Percentiles rank a stretch among this genome's conserved stretches.
Conservation (phyloP, 2,113 vertebrate genomes). For the Paratilapia polleni region DNA sequence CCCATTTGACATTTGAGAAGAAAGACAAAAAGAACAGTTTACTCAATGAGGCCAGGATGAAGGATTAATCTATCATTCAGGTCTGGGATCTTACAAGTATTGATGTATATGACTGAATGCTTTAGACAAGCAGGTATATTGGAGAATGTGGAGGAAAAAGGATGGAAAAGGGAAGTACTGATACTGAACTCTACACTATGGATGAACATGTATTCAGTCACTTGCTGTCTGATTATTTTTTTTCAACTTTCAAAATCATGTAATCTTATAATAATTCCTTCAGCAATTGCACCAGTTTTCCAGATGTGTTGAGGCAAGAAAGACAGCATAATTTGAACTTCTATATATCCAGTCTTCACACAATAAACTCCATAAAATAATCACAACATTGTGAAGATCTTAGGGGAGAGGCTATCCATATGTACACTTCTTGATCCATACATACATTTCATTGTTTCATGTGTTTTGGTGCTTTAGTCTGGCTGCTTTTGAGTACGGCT, state of each 20-base stretch:
- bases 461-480: neutral
- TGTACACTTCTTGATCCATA: neutral
- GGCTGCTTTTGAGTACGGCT: neutral
- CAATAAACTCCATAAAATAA: neutral
- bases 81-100: neutral
- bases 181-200: neutral
- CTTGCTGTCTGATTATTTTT: neutral
- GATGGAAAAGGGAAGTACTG: neutral
- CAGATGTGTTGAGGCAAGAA: neutral
- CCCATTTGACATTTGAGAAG: neutral
- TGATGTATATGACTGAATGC: neutral
- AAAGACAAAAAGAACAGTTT: conserved; percentile 9
- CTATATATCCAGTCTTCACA: neutral
- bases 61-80: neutral
- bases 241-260: neutral
- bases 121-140: neutral
- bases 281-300: neutral
- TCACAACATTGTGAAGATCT: neutral
- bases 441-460: neutral
- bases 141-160: neutral
- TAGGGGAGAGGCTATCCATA: neutral
- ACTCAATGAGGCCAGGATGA: neutral
- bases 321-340: neutral
- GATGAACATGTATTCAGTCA: neutral
- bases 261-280: neutral